Base-by-base conservation (phyloP, 2,797 vertebrate genomes). In the Chrosomus eos region DNA sequence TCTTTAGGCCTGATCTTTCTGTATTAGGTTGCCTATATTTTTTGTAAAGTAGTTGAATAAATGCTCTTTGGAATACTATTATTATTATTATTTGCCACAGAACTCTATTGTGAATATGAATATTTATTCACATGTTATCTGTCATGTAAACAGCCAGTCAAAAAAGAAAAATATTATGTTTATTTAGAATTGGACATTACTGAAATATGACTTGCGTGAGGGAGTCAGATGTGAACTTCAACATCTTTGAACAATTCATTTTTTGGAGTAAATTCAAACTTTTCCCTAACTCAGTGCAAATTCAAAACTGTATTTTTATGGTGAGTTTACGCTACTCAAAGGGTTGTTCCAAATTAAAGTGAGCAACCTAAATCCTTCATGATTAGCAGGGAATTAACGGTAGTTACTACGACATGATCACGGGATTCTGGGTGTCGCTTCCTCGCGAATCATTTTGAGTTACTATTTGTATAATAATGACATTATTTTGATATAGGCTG, bases 1-100 rank as follows among this genome's bases (percentile, higher is more conserved):
- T 77, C 26, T 77, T 77, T 68, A 77, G 5, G 6, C 67, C 21
- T 81, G 31, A 53, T 60, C 10, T 7, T 36, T 43, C 64, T 77
- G 60, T 74, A 33, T 36, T 78, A 21, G 13, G 26, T 67, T 70
- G 10, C 48, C 33, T 8, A 33, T 53, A 31, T 33, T 23, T 33
- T 53, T 33, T 14, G 28, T 53, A 14, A 74, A 74, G 9, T 9
- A 73, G 48, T 19, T 48, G 1, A 48, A 31, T 9, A 48, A 28
- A 19, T 9, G 26, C 45, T 70, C 6, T n/a, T 43, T 43, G 38
- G n/a, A 43, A 28, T 45, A 18, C 38, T 2, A 11, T 51, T 19
- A 51, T 31, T 28, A 43, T 11, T 51, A 11, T 31, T 51, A 3
- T 5, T 53, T 74, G 2, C 26, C 72, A 53, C 28, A 33, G 48